Evolutionary conservation across 2,113 vertebrate species (phyloP), one percentile per base, ranked within the genome.

Genomic region (Zosterops lateralis): DNA sequence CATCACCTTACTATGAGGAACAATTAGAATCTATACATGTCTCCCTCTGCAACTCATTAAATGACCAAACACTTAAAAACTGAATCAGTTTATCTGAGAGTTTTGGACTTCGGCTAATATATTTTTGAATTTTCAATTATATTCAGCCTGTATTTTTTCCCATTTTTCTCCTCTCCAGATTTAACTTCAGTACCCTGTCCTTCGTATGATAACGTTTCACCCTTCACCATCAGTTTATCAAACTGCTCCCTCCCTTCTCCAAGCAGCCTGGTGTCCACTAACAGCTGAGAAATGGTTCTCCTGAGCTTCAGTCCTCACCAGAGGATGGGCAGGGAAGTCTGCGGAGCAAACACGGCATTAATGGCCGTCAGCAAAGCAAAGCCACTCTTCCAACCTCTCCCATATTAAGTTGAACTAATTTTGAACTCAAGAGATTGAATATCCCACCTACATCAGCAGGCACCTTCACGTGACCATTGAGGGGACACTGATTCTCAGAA

Each of bases 401-500:
- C 44, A 29, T 74, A 71, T 42, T 57, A 72, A 75, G 67, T 7
- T 68, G 77, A 86, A 92, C 89, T 92, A 81, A 96, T 94, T 94
- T 92, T 85, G 78, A 95, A 91, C 75, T 86, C 47, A 53, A 87
- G 87, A 85, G 87, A 97, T 77, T 79, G 93, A 61, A 92, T 94
- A 92, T 67, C 75, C 36, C 79, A 89, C 82, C 67, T 91, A 71
- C 65, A 90, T 56, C 78, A 86, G 67, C 9, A 2, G 79, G 61
- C 45, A 80, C 60, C 32, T 38, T 61, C 83, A 92, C 14, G 25
- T 92, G 90, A 87, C 80, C 50, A 29, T 2, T 7, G 72, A 84
- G 48, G 17, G 34, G 38, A 72, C 34, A 90, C 38, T 57, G 60
- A 53, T 61, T 89, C 78, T 86, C 72, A 50, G 9, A 86, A 72